Base-by-base conservation (phyloP, 2,113 vertebrate genomes). In the Riparia riparia region DNA sequence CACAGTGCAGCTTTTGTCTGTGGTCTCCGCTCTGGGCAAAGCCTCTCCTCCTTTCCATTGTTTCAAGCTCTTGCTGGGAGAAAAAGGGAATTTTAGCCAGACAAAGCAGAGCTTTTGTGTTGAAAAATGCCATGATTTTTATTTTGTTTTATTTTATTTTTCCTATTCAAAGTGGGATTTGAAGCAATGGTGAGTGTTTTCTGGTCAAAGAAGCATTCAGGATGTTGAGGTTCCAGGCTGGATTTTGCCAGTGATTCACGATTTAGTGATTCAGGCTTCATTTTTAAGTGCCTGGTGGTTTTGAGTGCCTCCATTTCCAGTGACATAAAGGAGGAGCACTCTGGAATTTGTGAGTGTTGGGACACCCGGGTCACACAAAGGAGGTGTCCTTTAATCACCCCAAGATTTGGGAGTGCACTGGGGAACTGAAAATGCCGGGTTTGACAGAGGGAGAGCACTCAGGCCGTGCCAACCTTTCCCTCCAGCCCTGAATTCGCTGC, bases 11-110 rank as follows among this genome's bases (percentile, higher is more conserved):
- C 68, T 90, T 90, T 73, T 77, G 85, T 76, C 50, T 57, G 54
- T 54, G 61, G n/a, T 64, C n/a, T 53, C 32, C 28, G 42, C 64
- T 92, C 64, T 74, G 85, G 82, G 80, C 82, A 63, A 66, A 82
- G 3, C 44, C 54, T 34, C n/a, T 65, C 54, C 47, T 47, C 1
- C 0, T 42, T 74, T 24, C 83, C 47, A 86, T 91, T 95, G 86
- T 95, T 92, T 51, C 10, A 31, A 60, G 89, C 39, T 44, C 68
- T 54, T 70, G 39, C n/a, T 82, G 51, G 57, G 69, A 94, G 69
- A 94, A 80, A 91, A 93, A 45, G 24, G 53, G 32, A 50, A 50
- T 82, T 76, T 45, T 8, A 70, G 16, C 8, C 84, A 63, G 64
- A 66, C 80, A 83, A 44, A 69, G 49, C 53, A 47, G 29, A 73